A percentile compares a stretch with the other conserved stretches of the same genome.
phyloP scores from a whole-genome alignment of 2,888 invertebrate genomes.

The Drosophila kuntzei region DNA sequence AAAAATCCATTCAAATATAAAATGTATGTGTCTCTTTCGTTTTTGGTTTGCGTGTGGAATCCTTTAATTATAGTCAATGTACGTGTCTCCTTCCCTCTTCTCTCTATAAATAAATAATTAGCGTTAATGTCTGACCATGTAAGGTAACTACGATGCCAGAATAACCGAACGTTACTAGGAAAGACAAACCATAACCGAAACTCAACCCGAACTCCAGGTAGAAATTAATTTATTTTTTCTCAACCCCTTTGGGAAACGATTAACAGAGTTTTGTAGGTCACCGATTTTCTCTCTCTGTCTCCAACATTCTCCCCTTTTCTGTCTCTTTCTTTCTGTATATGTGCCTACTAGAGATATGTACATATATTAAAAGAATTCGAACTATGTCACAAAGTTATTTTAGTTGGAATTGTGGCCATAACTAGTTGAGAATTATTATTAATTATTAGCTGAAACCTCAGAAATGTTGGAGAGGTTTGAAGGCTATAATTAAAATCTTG shows the following conservation, averaged over 20 bases:
- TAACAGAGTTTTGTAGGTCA: slow-evolving; percentile 72
- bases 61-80: slow-evolving; percentile 22
- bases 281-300: slow-evolving; percentile 25
- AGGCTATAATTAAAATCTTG: too few species aligned
- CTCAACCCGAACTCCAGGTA: background rate
- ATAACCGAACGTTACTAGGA: background rate
- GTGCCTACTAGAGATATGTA: slow-evolving; percentile 15
- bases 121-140: slow-evolving; percentile 3
- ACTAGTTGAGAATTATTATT: slow-evolving; percentile 8
- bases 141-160: slow-evolving; percentile 4
- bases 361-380: background rate
- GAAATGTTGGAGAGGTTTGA: too few species aligned
- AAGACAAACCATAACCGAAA: background rate
- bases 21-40: slow-evolving; percentile 7
- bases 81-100: background rate
- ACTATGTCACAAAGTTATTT: background rate
- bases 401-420: background rate
- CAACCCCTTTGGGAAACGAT: slow-evolving; percentile 46
- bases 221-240: slow-evolving; percentile 10
- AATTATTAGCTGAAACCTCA: too few species aligned
- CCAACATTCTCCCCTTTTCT: background rate
- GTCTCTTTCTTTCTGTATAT: background rate
- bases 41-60: slow-evolving; percentile 10
- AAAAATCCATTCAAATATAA: slow-evolving; percentile 9
- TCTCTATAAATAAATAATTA: slow-evolving; percentile 18